phyloP scores from a whole-genome alignment of 2,113 vertebrate species.

The Dasyornis broadbenti region DNA sequence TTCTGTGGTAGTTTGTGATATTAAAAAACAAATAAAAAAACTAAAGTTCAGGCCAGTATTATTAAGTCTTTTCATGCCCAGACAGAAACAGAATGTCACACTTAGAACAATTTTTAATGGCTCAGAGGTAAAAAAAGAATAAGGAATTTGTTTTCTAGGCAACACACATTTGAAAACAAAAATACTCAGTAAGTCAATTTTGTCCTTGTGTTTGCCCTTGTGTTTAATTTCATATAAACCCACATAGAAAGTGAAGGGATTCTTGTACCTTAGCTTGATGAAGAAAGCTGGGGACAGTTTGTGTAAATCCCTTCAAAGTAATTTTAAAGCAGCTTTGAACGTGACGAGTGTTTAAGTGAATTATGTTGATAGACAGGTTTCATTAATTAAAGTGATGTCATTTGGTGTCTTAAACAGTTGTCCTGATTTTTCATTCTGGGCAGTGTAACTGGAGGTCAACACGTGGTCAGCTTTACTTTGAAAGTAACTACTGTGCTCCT shows the following conservation, averaged over 20 bases:
- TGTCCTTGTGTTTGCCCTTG: background rate
- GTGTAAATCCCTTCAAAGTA: background rate
- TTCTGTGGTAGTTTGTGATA: background rate
- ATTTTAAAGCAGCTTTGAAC: slow-evolving; percentile 51
- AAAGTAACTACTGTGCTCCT: slow-evolving; percentile 6
- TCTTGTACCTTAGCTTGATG: background rate
- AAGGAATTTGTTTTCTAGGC: background rate
- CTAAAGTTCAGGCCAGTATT: background rate
- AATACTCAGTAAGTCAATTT: background rate
- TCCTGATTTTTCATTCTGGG: slow-evolving; percentile 15
- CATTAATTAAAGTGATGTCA: slow-evolving; percentile 50
- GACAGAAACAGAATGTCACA: background rate
- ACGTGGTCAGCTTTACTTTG: background rate
- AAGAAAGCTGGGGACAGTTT: background rate
- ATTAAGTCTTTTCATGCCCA: background rate
- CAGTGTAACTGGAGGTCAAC: slow-evolving; percentile 30
- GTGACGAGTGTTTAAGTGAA: slow-evolving; percentile 44
- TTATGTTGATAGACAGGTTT: slow-evolving; percentile 44
- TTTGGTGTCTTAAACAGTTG: slow-evolving; percentile 26
- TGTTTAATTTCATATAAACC: background rate
- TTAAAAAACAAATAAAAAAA: background rate
- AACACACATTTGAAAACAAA: background rate
- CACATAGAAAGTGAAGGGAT: background rate
- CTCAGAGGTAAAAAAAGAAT: background rate
- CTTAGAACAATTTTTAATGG: background rate